Percentiles rank a stretch among this genome's conserved stretches.
phyloP scores from a whole-genome alignment of 53 echinoderm and acorn worm genomes.

The Antedon mediterranea region DNA sequence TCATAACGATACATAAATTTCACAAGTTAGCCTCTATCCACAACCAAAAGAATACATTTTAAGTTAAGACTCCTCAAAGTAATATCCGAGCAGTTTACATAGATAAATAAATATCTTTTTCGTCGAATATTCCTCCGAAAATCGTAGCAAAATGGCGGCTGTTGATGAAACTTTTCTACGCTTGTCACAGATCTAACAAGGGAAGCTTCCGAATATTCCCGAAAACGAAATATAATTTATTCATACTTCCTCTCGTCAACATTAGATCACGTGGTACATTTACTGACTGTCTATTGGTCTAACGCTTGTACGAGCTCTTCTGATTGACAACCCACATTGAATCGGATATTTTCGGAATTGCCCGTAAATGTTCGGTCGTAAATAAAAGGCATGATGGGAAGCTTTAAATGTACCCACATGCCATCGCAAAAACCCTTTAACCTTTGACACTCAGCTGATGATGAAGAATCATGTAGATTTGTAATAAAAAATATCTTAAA shows the following conservation, averaged over 20 bases:
- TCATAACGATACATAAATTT: not conserved
- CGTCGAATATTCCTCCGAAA: constrained; percentile 31
- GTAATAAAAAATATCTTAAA: not conserved
- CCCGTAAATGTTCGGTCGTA: constrained; percentile 55
- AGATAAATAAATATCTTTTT: not conserved
- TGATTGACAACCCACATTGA: constrained; percentile 55
- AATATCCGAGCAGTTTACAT: not conserved
- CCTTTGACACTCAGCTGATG: constrained; percentile 1
- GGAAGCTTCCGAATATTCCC: constrained; percentile 90
- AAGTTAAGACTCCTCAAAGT: not conserved
- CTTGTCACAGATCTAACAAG: constrained; percentile 97
- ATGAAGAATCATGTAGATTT: not conserved
- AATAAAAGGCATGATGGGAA: constrained; percentile 83
- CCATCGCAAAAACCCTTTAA: constrained; percentile 52
- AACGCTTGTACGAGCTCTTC: constrained; percentile 6
- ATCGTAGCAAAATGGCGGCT: constrained; percentile 98
- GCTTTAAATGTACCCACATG: constrained; percentile 99
- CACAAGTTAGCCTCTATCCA: not conserved
- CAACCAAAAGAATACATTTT: not conserved
- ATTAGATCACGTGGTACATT: constrained; percentile 32
- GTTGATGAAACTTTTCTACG: constrained; percentile 99
- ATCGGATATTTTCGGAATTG: constrained; percentile 33
- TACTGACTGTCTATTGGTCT: constrained; percentile 16
- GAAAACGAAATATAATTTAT: constrained; percentile 81
- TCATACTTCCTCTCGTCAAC: constrained; percentile 62